Evolutionary conservation across 1,140 invertebrate genomes (phyloP), one percentile per base, ranked within the genome.

Genomic region (Halictus rubicundus): DNA sequence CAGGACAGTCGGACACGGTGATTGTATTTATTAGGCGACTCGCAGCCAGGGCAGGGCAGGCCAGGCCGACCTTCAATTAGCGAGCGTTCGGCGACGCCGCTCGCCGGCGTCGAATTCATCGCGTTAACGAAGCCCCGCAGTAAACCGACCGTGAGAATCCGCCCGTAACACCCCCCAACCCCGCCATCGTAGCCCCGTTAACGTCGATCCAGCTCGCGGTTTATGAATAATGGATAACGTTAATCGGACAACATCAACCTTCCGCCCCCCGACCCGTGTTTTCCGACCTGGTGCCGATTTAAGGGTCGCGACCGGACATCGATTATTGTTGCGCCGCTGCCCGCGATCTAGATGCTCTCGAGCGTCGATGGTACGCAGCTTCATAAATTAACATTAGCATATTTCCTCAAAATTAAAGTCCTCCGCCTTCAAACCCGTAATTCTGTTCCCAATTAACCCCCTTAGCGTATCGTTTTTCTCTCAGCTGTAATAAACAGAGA

Each of bases 171-270:
- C 42, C 32, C 42, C 23, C 32, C 32, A 37, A 79, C 49, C 42
- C 32, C 42, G 32, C 32, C 32, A 37, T 79, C 77, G 84, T 79
- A 80, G 82, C 81, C 84, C 84, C 78, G 84, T 79, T 72, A 57
- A 68, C 49, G 23, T 57, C 37, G 78, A 68, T 68, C 46, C 64
- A 64, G 69, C 64, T 70, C 74, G 80, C 37, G 63, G 65, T 81
- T 83, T 89, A 91, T 90, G 91, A 91, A 92, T 91, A 89, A 92
- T 91, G 85, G 85, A 91, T 86, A 86, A 86, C 16, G 25, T 68
- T 78, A 80, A 88, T 89, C 74, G 69, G 27, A 70, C 75, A 71
- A 63, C 52, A 49, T 60, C 66, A 8, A 57, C 19, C n/a, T 19
- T 42, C 52, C 16, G 14, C 37, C 39, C 39, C 39, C 19, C 3